Evolutionary conservation across 92 coral and sea anemone species (phyloP).

Genomic region (Palythoa caribaeorum): DNA sequence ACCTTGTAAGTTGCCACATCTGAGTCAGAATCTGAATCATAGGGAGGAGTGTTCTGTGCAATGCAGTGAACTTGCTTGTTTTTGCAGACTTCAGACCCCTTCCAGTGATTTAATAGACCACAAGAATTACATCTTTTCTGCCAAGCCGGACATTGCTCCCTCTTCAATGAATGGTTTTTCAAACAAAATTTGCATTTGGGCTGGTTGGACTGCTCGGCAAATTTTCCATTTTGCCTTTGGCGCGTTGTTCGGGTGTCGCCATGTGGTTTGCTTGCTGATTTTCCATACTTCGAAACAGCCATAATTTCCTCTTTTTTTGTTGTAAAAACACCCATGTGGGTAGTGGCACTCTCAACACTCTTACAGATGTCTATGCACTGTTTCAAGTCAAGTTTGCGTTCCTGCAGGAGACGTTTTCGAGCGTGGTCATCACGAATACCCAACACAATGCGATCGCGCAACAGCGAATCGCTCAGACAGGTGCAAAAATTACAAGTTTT

Average conservation of each 20-base stretch:
- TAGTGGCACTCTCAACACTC: conserved; percentile 8
- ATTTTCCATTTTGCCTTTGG: not conserved
- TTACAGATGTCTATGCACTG: no score
- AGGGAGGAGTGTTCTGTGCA: conserved; percentile 29
- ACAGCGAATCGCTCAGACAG: conserved; percentile 52
- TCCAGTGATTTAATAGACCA: conserved; percentile 45
- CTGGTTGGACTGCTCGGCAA: conserved; percentile 11
- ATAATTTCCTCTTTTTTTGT: conserved; percentile 32
- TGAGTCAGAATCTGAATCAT: conserved; percentile 38
- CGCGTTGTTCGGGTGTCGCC: no score
- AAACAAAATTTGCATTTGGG: conserved; percentile 54
- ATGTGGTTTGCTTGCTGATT: not conserved
- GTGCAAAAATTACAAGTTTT: conserved; percentile 43
- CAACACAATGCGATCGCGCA: conserved; percentile 46
- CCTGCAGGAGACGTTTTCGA: conserved; percentile 43
- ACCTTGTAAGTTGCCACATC: conserved; percentile 52
- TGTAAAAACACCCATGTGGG: conserved; percentile 41
- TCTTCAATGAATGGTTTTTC: conserved; percentile 15
- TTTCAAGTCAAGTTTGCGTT: not conserved
- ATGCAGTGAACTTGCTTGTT: conserved; percentile 34
- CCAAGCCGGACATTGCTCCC: conserved; percentile 42
- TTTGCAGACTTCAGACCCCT: conserved; percentile 26
- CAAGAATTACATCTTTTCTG: conserved; percentile 42
- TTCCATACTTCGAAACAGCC: conserved; percentile 36
- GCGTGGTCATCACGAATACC: conserved; percentile 37